Evolutionary conservation across 2,888 invertebrate species (phyloP).

Genomic region (Amphimallon solstitiale): DNA sequence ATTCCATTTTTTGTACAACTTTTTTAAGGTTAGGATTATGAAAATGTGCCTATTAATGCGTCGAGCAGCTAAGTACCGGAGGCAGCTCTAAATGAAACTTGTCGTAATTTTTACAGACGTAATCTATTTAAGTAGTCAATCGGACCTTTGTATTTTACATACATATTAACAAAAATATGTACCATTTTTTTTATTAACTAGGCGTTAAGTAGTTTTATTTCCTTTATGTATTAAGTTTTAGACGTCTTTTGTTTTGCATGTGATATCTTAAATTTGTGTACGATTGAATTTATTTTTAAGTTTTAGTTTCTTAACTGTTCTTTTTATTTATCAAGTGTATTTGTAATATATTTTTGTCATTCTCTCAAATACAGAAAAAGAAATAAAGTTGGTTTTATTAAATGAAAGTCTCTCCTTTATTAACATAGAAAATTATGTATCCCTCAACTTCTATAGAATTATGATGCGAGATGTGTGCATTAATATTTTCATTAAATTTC

Average conservation of each 20-base stretch:
- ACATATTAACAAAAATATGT: not conserved
- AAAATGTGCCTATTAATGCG: constrained; percentile 42
- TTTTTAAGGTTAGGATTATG: constrained; percentile 37
- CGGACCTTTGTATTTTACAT: not conserved
- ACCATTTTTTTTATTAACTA: constrained; percentile 11
- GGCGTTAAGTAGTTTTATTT: constrained; percentile 1
- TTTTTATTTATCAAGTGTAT: constrained; percentile 31
- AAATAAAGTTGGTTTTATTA: constrained; percentile 32
- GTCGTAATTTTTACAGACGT: constrained; percentile 27
- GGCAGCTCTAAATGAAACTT: constrained; percentile 21
- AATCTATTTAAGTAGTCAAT: constrained; percentile 10
- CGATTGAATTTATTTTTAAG: constrained; percentile 1
- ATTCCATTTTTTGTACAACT: constrained; percentile 30
- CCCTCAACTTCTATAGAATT: too few species aligned
- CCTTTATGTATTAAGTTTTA: constrained; percentile 1
- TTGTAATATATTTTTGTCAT: constrained; percentile 33
- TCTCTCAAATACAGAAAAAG: constrained; percentile 21
- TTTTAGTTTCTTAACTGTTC: not conserved
- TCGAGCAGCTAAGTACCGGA: constrained; percentile 17
- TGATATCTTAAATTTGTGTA: constrained; percentile 30
- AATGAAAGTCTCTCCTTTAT: not conserved
- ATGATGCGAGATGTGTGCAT: too few species aligned
- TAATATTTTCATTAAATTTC: too few species aligned
- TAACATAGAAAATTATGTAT: too few species aligned
- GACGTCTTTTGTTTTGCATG: constrained; percentile 23